Evolutionary conservation across 2,888 invertebrate genomes (phyloP).

Genomic region (Synanthedon tipuliformis): DNA sequence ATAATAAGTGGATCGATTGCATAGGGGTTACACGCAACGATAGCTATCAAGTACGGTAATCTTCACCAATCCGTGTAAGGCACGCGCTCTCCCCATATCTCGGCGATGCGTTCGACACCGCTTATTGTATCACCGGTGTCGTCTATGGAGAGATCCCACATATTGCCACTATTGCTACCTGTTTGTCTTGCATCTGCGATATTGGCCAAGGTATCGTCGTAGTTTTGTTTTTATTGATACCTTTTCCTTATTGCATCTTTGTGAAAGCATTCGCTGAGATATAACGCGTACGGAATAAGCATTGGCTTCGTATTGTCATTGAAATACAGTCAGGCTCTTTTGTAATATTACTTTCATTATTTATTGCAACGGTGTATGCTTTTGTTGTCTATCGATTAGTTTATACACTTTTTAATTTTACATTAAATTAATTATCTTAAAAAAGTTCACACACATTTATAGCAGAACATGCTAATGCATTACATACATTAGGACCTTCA

Average conservation of each 20-base stretch:
- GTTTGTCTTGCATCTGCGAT: slow-evolving; percentile 46
- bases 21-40: slow-evolving; percentile 9
- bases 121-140: slow-evolving; percentile 43
- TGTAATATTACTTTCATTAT: neutral
- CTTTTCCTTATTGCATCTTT: slow-evolving; percentile 35
- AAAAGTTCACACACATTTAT: no score
- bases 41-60: slow-evolving; percentile 34
- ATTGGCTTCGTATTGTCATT: slow-evolving; percentile 34
- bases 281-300: slow-evolving; percentile 28
- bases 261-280: slow-evolving; percentile 14
- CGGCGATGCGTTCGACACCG: neutral
- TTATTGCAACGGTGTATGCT: neutral
- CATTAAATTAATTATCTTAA: no score
- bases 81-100: slow-evolving; percentile 22
- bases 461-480: no score
- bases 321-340: slow-evolving; percentile 8
- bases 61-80: slow-evolving; percentile 30
- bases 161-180: slow-evolving; percentile 35
- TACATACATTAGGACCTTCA: no score
- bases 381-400: no score
- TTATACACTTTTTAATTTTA: no score
- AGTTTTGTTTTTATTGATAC: slow-evolving; percentile 22
- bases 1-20: neutral
- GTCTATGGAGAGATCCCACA: slow-evolving; percentile 31
- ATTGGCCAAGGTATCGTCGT: slow-evolving; percentile 31